Evolutionary conservation across 2,888 invertebrate species (phyloP), one percentile per base, ranked within the genome.

Genomic region (Bembecia ichneumoniformis): DNA sequence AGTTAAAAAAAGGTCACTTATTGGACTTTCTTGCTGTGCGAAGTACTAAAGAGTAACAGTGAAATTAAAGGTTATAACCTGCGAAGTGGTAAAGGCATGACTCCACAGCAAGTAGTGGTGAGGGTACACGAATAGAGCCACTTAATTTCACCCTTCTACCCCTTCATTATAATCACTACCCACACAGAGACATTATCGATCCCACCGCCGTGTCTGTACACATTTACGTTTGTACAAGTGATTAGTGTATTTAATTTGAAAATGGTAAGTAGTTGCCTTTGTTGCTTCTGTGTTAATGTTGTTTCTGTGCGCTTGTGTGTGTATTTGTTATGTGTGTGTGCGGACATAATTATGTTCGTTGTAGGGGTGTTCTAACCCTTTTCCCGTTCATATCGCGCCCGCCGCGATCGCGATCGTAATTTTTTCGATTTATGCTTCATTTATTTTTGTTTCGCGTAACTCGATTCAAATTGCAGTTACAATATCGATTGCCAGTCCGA

Each of bases 221-320:
- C 76, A 53, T 53, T 16, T 65, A 68, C 76, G 79, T 79, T 80
- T 82, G 82, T 81, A 82, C 80, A 79, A 81, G 83, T 86, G 84
- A 86, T 87, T 87, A 87, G 86, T 86, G 86, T 86, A 83, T 84
- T 86, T 87, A 84, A 87, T 87, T 87, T 83, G 86, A 87, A 86
- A 86, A 86, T 83, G 87, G 82, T 86, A 86, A 87, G 86, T 83
- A 86, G 86, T 86, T 82, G 77, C 78, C 78, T 80, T 83, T 82
- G 82, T 80, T 77, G 77, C 76, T 64, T 72, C 59, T 73, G 79
- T 77, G 72, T 74, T 75, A 71, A 68, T 67, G 76, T 64, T 53
- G 52, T 57, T 55, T 58, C 58, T 63, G 74, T 69, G 73, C 66
- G 76, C 60, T 66, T 58, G 72, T 57, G 58, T 66, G 58, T 59